phyloP scores from a whole-genome alignment of 2,888 invertebrate genomes.

The Nomada fucata region DNA sequence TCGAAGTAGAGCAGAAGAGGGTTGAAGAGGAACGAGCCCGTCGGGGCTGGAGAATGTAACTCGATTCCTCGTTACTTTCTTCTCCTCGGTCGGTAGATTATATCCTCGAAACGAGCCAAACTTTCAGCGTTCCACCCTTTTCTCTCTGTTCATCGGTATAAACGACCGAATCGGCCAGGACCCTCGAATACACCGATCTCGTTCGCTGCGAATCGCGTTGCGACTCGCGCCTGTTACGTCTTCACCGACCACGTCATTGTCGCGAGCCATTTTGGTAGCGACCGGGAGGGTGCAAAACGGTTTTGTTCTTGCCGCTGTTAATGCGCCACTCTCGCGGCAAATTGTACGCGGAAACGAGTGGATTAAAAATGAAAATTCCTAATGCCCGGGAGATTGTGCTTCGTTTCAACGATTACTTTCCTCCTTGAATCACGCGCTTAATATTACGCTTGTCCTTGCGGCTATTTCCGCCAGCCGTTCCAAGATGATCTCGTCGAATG shows the following conservation, averaged over 20 bases:
- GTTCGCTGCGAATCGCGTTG: slow-evolving; percentile 33
- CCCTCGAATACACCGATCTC: slow-evolving; percentile 45
- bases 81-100: slow-evolving; percentile 70
- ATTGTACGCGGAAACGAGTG: slow-evolving; percentile 44
- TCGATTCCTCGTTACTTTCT: slow-evolving; percentile 75
- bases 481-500: slow-evolving; percentile 7
- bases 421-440: slow-evolving; percentile 37
- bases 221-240: slow-evolving; percentile 8
- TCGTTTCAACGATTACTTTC: slow-evolving; percentile 53
- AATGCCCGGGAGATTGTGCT: slow-evolving; percentile 55
- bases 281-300: slow-evolving; percentile 8
- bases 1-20: slow-evolving; percentile 60
- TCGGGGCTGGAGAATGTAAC: slow-evolving; percentile 65
- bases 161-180: slow-evolving; percentile 48
- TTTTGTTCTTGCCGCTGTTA: slow-evolving; percentile 47
- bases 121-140: slow-evolving; percentile 52
- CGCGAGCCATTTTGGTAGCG: slow-evolving; percentile 56
- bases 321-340: slow-evolving; percentile 47
- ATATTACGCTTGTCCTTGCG: slow-evolving; percentile 47
- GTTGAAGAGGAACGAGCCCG: slow-evolving; percentile 43
- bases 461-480: not conserved
- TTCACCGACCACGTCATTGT: slow-evolving; percentile 35
- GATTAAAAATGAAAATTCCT: slow-evolving; percentile 62
- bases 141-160: slow-evolving; percentile 55
- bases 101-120: slow-evolving; percentile 67